Evolutionary conservation across 2,113 vertebrate genomes (phyloP).

Genomic region (Protobothrops mucrosquamatus): DNA sequence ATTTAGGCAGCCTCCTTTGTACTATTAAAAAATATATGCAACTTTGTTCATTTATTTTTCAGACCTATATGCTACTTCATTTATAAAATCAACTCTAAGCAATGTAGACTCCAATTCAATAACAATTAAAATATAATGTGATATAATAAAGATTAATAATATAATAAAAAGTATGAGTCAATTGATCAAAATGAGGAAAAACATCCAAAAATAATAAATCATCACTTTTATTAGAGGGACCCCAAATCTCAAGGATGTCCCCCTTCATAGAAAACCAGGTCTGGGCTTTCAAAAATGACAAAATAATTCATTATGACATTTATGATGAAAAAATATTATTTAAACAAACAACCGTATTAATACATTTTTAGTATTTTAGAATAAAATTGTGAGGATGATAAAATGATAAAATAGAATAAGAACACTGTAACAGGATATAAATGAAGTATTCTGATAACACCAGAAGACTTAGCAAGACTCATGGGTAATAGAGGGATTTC

Average conservation of each 20-base stretch:
- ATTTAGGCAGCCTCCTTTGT: background rate
- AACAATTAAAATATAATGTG: background rate
- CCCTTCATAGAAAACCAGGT: background rate
- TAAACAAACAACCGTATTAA: slow-evolving; percentile 76
- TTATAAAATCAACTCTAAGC: background rate
- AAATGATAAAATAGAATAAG: background rate
- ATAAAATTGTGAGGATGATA: background rate
- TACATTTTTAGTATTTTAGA: slow-evolving; percentile 71
- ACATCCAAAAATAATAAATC: background rate
- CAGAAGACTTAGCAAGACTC: slow-evolving; percentile 53
- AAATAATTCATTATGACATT: background rate
- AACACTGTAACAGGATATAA: slow-evolving; percentile 71
- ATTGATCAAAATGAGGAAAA: background rate
- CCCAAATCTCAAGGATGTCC: background rate
- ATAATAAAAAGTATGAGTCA: background rate
- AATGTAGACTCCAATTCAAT: background rate
- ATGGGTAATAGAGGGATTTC: background rate
- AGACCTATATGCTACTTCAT: background rate
- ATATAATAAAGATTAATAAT: background rate
- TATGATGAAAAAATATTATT: slow-evolving; percentile 69
- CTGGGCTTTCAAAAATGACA: background rate
- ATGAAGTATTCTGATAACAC: slow-evolving; percentile 65
- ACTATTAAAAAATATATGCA: background rate
- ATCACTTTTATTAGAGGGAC: background rate
- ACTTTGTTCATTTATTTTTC: background rate